Base-by-base conservation (phyloP, 1,140 invertebrate species). In the Drosophila triauraria region DNA sequence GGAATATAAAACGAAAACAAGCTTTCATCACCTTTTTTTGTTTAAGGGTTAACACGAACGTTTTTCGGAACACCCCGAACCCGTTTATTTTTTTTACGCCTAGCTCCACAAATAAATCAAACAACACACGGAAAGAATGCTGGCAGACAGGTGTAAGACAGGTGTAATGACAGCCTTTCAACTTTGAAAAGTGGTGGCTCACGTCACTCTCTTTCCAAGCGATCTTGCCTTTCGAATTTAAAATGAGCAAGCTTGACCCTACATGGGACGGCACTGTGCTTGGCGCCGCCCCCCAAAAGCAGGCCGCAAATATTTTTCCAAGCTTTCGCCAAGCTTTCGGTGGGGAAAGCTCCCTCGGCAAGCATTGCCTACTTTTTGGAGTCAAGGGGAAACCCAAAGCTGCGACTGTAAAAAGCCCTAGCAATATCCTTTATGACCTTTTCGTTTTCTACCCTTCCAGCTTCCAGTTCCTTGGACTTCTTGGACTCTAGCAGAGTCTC, bases 91-190 rank as follows among this genome's bases (percentile, higher is more conserved):
- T 23, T 25, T 10, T 40, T 27, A 10, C 13, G 32, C 15, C 8
- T n/a, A 15, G 20, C 15, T 25, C 48, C 54, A 63, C 59, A 79
- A 68, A 83, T 48, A 72, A 46, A 70, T 59, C 32, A 46, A 48
- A 32, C 32, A 12, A 32, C 32, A 9, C 30, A 50, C 4, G n/a
- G 10, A 9, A 12, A 40, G 10, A 48, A 48, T 47, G 23, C 17
- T 30, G 17, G 2, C 35, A 20, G 51, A 10, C 6, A 58, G 5
- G 40, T 61, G 54, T 30, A 25, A 32, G 51, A 10, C 6, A 58
- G 5, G 40, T 61, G 54, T 30, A 25, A 32, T 25, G 27, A 12
- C 40, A 8, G 13, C 61, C 12, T n/a, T 38, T 58, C 25, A 15
- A 20, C 10, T 54, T 7, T 20, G 9, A n/a, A 35, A 0, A 7